phyloP scores from a whole-genome alignment of 2,113 vertebrate species.

The Drymodes brunneopygia region DNA sequence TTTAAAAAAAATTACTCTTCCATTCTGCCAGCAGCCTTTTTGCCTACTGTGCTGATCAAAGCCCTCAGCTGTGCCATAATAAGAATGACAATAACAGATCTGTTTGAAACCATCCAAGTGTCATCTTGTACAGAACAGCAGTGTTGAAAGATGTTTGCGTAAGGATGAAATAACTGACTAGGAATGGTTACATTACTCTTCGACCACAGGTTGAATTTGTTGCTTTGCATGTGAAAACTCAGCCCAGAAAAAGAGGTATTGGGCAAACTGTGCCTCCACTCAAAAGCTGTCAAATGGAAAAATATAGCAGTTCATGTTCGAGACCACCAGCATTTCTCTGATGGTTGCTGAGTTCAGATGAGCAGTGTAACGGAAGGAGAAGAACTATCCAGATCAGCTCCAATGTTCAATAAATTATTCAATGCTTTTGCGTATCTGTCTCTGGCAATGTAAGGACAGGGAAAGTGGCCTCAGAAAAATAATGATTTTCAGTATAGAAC shows the following conservation, averaged over 20 bases:
- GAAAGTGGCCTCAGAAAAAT: background rate
- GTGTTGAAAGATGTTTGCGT: background rate
- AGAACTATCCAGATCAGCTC: background rate
- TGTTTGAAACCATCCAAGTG: background rate
- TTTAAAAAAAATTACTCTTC: background rate
- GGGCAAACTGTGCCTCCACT: background rate
- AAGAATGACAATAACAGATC: background rate
- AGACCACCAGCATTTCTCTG: slow-evolving; percentile 14
- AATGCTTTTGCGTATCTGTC: background rate
- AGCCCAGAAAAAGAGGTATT: slow-evolving; percentile 8
- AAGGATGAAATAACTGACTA: background rate
- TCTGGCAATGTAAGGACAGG: background rate
- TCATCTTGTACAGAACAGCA: background rate
- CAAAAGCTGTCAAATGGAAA: background rate
- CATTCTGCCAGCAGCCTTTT: background rate
- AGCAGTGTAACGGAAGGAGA: background rate
- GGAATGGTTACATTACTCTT: background rate
- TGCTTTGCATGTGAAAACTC: slow-evolving; percentile 12
- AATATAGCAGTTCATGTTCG: background rate
- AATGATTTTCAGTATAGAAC: background rate
- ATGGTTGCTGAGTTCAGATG: background rate
- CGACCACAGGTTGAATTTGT: background rate
- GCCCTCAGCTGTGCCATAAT: background rate
- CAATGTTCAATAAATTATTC: background rate
- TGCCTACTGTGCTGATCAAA: background rate